Conservation (phyloP, 2,888 invertebrate genomes). For the Cerceris rybyensis region DNA sequence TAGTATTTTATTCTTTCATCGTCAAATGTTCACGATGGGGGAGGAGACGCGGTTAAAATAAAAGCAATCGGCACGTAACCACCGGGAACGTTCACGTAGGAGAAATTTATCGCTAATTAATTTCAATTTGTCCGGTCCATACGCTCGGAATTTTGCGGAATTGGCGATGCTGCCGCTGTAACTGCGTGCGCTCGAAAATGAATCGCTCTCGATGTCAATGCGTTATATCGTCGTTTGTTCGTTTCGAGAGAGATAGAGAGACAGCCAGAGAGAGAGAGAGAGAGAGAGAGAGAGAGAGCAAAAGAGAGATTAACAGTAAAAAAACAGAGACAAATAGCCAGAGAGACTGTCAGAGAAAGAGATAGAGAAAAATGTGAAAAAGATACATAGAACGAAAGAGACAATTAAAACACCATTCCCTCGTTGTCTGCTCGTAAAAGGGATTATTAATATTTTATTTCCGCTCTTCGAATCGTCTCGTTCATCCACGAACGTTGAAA, state of each 20-base stretch:
- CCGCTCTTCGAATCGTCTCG: background rate
- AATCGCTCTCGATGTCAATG: constrained; percentile 43
- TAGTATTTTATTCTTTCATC: constrained; percentile 2
- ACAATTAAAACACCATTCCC: background rate
- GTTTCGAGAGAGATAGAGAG: constrained; percentile 2
- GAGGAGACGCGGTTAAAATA: background rate
- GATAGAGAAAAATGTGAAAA: background rate
- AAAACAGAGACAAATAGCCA: constrained; percentile 14
- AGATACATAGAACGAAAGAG: background rate
- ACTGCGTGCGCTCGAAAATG: constrained; percentile 46
- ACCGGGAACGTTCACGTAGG: constrained; percentile 11
- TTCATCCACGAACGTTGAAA: background rate
- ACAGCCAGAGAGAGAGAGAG: background rate
- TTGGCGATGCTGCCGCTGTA: constrained; percentile 25
- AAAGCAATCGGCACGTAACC: constrained; percentile 21
- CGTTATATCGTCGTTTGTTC: constrained; percentile 42
- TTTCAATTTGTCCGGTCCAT: constrained; percentile 46
- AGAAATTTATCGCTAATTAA: constrained; percentile 61
- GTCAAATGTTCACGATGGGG: constrained; percentile 18
- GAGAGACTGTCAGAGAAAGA: background rate
- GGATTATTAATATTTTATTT: constrained; percentile 67
- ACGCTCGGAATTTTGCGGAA: constrained; percentile 38
- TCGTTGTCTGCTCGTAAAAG: constrained; percentile 42
- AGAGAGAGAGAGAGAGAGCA: background rate
- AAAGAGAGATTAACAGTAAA: constrained; percentile 19